phyloP scores from a whole-genome alignment of 1,140 invertebrate genomes.

The Melipona quadrifasciata region DNA sequence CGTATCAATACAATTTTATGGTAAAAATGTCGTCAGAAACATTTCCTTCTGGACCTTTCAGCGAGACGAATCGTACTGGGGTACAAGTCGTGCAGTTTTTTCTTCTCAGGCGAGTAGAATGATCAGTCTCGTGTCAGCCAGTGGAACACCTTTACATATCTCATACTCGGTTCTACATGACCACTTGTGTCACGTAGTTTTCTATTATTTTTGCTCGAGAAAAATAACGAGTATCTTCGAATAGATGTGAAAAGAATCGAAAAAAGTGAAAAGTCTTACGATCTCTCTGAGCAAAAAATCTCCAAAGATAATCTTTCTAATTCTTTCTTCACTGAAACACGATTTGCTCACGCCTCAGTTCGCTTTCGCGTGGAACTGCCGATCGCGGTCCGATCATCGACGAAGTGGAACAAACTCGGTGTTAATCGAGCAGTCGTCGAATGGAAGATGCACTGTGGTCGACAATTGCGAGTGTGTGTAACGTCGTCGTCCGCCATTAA shows the following conservation, averaged over 20 bases:
- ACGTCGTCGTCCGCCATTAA: not conserved
- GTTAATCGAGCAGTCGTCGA: not conserved
- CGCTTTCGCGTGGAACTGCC: not conserved
- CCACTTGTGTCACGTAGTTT: not conserved
- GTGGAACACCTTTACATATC: too few species aligned
- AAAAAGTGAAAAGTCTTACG: not conserved
- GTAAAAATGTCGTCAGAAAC: too few species aligned
- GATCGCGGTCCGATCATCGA: not conserved
- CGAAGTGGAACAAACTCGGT: not conserved
- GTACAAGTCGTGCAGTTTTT: too few species aligned
- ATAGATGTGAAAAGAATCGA: not conserved
- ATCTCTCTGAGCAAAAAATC: not conserved
- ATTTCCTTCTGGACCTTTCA: too few species aligned
- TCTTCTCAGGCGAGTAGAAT: too few species aligned
- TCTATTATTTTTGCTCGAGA: not conserved
- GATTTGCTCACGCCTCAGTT: not conserved
- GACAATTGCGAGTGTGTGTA: constrained; percentile 17
- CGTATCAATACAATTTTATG: too few species aligned
- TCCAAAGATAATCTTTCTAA: not conserved
- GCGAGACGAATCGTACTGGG: too few species aligned
- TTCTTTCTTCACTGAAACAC: not conserved
- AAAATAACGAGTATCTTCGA: not conserved
- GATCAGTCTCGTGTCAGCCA: too few species aligned
- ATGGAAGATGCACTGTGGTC: constrained; percentile 1
- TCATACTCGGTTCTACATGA: not conserved